phyloP scores from a whole-genome alignment of 2,888 invertebrate genomes.

The Caenorhabditis wallacei region DNA sequence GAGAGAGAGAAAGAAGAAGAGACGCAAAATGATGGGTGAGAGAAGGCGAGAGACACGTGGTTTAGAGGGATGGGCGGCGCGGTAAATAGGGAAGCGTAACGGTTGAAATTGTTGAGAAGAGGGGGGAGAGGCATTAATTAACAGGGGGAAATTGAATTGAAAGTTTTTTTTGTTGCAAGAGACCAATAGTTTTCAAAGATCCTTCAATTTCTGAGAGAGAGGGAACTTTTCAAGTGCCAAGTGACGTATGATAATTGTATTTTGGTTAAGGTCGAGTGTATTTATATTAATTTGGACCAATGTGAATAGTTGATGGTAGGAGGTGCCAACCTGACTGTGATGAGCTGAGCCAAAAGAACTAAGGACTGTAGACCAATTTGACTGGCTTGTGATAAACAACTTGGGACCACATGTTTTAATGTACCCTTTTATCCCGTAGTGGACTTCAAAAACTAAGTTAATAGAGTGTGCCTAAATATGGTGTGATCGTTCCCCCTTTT shows the following conservation, averaged over 20 bases:
- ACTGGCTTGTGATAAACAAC: too few species aligned
- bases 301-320: too few species aligned
- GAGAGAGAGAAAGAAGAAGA: slow-evolving; percentile 17
- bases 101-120: slow-evolving; percentile 14
- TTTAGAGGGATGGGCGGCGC: slow-evolving; percentile 51
- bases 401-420: too few species aligned
- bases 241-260: neutral
- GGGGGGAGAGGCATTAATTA: neutral
- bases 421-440: too few species aligned
- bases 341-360: too few species aligned
- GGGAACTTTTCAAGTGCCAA: neutral
- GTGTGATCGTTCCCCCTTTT: neutral
- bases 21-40: neutral
- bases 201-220: neutral
- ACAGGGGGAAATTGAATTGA: slow-evolving; percentile 8
- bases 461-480: too few species aligned
- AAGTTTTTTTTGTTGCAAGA: slow-evolving; percentile 2
- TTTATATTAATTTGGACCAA: too few species aligned
- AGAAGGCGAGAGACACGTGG: slow-evolving; percentile 39
- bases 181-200: neutral
- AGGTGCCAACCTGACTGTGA: too few species aligned
- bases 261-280: too few species aligned
- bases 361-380: too few species aligned
- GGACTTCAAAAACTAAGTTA: too few species aligned
- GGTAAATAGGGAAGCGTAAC: slow-evolving; percentile 39